Base-by-base conservation (phyloP, 2,888 invertebrate species). In the Noctua pronuba region DNA sequence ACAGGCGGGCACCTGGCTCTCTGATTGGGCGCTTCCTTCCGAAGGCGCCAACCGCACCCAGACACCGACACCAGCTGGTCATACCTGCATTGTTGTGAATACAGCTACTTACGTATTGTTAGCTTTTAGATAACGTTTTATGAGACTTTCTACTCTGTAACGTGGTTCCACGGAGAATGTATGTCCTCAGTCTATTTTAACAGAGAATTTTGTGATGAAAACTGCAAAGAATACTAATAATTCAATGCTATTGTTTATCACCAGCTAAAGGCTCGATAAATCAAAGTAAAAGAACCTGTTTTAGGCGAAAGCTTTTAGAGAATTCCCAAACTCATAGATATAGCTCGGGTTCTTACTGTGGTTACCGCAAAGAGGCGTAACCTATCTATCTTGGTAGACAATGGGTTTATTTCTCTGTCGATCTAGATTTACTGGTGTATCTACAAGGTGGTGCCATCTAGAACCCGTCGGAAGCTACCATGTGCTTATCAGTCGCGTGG, bases 11-110 rank as follows among this genome's bases (percentile, higher is more conserved):
- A 66, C 58, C 65, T 73, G 24, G n/a, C 41, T 77, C 83, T 77
- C 82, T 89, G 89, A 91, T 91, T 89, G 89, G 88, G 72, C 70
- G 79, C 82, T 91, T 91, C 90, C 90, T 90, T 89, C 88, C 88
- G 38, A 68, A 71, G 55, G 31, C 31, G 65, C 41, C 65, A 38
- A 16, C 35, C 44, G 44, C 66, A 75, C 73, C 74, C 69, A 38
- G 41, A 60, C 38, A 66, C 41, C 18, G 21, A 41, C 55, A 58
- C 41, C 66, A 55, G 41, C 52, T 55, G 46, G 16, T 41, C 21
- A 66, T 58, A 60, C 41, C 31, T 73, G 55, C 21, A 55, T 67
- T 74, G 64, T 71, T 65, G 55, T 28, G 62, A 46, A 62, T 31
- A 66, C 16, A 62, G 35, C 18, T n/a, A 35, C 38, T 66, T 38